phyloP scores from a whole-genome alignment of 2,113 vertebrate species.

The Melanocharis versteri region DNA sequence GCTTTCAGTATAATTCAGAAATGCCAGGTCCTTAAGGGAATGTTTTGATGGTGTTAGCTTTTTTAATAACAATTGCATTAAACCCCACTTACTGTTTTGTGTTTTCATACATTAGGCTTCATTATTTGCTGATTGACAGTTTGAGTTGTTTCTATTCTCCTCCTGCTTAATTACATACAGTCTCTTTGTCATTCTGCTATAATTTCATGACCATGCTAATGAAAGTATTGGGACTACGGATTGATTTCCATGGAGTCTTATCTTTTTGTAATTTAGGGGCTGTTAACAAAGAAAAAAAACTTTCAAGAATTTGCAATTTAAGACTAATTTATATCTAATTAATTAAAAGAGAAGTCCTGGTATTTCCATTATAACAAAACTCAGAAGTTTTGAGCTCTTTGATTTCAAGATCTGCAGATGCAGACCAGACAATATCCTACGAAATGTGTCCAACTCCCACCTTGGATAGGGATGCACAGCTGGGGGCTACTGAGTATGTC shows the following conservation, averaged over 20 bases:
- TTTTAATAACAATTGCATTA: slow-evolving; percentile 30
- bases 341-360: slow-evolving; percentile 52
- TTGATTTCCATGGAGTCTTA: slow-evolving; percentile 61
- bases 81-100: not conserved
- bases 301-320: slow-evolving; percentile 65
- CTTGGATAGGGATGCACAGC: not conserved
- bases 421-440: not conserved
- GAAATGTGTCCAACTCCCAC: not conserved
- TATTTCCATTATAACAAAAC: slow-evolving; percentile 47
- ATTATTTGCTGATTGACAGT: slow-evolving; percentile 64
- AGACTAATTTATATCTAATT: slow-evolving; percentile 74
- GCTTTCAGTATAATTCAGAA: slow-evolving; percentile 66
- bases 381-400: not conserved
- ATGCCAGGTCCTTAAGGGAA: slow-evolving; percentile 53
- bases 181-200: slow-evolving; percentile 62
- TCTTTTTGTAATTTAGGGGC: slow-evolving; percentile 63
- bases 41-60: not conserved
- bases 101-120: slow-evolving; percentile 54
- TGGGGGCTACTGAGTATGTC: not conserved
- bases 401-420: not conserved
- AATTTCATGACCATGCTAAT: slow-evolving; percentile 66
- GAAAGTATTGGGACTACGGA: slow-evolving; percentile 62
- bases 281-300: slow-evolving; percentile 55
- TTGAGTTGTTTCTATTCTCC: slow-evolving; percentile 54
- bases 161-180: slow-evolving; percentile 66